Percentiles rank a stretch among this genome's conserved stretches.
Conservation (phyloP, 2,888 invertebrate species). For the Cybosia mesomella region DNA sequence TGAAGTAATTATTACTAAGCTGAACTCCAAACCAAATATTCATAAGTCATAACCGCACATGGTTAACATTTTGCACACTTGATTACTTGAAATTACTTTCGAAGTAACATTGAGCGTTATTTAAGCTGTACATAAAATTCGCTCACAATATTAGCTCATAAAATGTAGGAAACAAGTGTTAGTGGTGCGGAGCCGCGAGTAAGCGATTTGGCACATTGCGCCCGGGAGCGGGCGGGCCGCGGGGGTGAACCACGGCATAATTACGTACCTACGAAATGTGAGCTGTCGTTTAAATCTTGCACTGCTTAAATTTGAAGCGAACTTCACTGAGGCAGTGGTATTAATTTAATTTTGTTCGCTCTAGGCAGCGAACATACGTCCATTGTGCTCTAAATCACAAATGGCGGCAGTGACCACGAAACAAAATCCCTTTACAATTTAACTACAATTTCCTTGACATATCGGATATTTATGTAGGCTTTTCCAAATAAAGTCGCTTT, state of each 20-base stretch:
- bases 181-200: conserved; percentile 73
- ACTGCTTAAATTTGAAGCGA: conserved; percentile 82
- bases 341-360: conserved; percentile 78
- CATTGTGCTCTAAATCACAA: conserved; percentile 47
- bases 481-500: conserved; percentile 30
- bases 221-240: conserved; percentile 71
- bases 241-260: conserved; percentile 77
- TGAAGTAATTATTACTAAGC: background rate
- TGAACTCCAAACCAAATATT: conserved; percentile 1
- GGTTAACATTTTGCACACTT: conserved; percentile 2
- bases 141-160: conserved; percentile 34
- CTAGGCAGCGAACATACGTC: conserved; percentile 50
- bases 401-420: conserved; percentile 34
- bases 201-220: conserved; percentile 86
- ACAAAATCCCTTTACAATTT: conserved; percentile 35
- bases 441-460: background rate
- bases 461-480: conserved; percentile 25
- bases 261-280: conserved; percentile 82
- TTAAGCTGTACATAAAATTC: conserved; percentile 9
- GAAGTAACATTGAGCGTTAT: conserved; percentile 4
- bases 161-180: conserved; percentile 61
- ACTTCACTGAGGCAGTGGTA: conserved; percentile 71
- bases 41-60: conserved; percentile 2
- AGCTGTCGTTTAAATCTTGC: conserved; percentile 84
- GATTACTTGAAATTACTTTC: background rate